Percentiles rank a stretch among this genome's conserved stretches.
These are phyloP conservation scores for Drosophila teissieri DNA, from an alignment of 1,140 invertebrate species.

Conservation along the genomic window DNA sequence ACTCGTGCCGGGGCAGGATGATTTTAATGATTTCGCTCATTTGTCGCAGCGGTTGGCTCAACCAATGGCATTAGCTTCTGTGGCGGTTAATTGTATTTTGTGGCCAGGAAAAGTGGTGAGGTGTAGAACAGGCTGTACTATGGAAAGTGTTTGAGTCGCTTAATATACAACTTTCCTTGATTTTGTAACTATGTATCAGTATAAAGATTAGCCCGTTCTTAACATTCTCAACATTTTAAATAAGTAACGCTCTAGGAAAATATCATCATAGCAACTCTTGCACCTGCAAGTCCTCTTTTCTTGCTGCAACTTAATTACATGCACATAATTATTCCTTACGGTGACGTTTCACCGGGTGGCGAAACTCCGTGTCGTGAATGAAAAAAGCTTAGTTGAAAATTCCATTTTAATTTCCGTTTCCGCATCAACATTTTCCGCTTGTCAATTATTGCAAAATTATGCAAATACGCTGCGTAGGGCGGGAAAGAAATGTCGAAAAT, in stretches of 20 bases:
- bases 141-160: neutral
- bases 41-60: conserved; percentile 54
- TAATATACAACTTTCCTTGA: too few relatives aligned
- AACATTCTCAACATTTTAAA: too few relatives aligned
- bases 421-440: conserved; percentile 79
- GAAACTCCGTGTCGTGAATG: conserved; percentile 9
- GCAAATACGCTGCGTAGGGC: conserved; percentile 63
- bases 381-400: conserved; percentile 71
- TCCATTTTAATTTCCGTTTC: conserved; percentile 79
- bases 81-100: conserved; percentile 59
- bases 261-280: neutral
- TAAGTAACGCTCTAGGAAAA: neutral
- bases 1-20: conserved; percentile 5
- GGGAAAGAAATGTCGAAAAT: conserved; percentile 67
- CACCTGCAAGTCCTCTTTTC: neutral
- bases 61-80: conserved; percentile 54
- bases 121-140: neutral
- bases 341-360: conserved; percentile 26
- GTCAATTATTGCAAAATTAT: conserved; percentile 81
- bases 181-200: too few relatives aligned
- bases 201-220: too few relatives aligned
- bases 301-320: conserved; percentile 37
- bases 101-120: conserved; percentile 1
- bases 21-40: conserved; percentile 70
- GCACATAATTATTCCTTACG: conserved; percentile 44